Base-by-base conservation (phyloP, 2,888 invertebrate genomes). In the Cepaea hortensis region DNA sequence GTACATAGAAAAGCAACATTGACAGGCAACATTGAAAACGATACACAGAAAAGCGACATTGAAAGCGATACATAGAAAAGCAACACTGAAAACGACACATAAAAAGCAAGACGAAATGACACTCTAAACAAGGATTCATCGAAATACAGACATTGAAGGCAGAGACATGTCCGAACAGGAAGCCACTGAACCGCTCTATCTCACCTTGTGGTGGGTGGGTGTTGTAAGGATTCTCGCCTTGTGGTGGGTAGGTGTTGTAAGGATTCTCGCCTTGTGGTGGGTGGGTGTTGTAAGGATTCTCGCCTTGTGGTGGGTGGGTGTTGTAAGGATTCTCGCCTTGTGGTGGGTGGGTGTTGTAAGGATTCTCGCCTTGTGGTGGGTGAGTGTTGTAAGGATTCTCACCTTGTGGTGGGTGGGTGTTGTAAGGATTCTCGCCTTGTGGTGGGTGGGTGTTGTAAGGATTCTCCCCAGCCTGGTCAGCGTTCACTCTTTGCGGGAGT, bases 391-490 rank as follows among this genome's bases (percentile, higher is more conserved):
- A 79, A 7, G 62, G 62, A 23, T 55, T 79, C 5, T 20, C 11
- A 3, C 3, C 79, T 50, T 77, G 62, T 9, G 79, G 79, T 61
- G 5, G 35, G 35, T 35, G 61, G 18, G 13, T 79, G 79, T 62
- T 79, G 79, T 79, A 79, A 7, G 62, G 62, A 23, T 55, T 79
- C 77, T 79, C 23, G 55, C 61, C 55, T 55, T 79, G 65, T 3
- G 80, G 80, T 65, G 7, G 55, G 55, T 55, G 62, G 13, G 15
- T 80, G 80, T 65, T 80, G 80, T 80, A 80, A 15, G 65, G 65
- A 46, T 61, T 80, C 7, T 23, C 15, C 1, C 6, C 80, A 18
- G 65, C 23, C 35, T 65, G 35, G 7, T 80, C 62, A 80, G 4
- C 15, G 6, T 80, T 55, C 7, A 35, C 7, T 35, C 65, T 80